phyloP scores from a whole-genome alignment of 2,113 vertebrate genomes.

The Halcyon malimbica region DNA sequence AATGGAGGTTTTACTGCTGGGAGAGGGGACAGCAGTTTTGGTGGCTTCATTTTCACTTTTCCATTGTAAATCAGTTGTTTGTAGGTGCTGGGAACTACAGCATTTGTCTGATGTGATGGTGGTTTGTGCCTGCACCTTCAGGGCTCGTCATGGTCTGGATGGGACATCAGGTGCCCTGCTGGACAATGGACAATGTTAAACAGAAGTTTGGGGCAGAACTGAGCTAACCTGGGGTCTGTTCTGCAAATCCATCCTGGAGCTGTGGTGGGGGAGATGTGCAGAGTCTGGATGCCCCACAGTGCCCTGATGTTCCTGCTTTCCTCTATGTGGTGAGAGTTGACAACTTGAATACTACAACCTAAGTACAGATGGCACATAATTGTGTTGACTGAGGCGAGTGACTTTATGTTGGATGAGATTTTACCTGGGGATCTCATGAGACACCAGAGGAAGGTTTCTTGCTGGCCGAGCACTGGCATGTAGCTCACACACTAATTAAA shows the following conservation, averaged over 20 bases:
- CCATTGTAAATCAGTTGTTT: not conserved
- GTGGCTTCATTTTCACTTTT: not conserved
- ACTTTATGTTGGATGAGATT: not conserved
- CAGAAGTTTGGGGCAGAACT: not conserved
- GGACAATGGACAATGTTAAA: too few relatives aligned
- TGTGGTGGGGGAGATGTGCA: not conserved
- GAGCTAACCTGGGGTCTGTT: not conserved
- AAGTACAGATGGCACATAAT: accelerated
- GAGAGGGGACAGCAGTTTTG: not conserved
- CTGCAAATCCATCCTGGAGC: not conserved
- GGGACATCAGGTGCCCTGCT: not conserved
- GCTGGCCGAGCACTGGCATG: not conserved
- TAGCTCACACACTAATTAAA: not conserved
- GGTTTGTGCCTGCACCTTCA: accelerated
- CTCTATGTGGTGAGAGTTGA: not conserved
- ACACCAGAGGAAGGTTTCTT: not conserved
- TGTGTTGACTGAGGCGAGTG: not conserved
- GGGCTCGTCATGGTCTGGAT: accelerated
- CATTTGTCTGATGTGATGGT: accelerated
- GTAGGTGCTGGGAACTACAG: not conserved
- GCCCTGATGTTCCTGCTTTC: not conserved
- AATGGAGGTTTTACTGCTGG: not conserved
- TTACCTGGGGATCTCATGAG: not conserved
- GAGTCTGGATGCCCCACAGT: not conserved
- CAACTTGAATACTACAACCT: not conserved